Conservation (phyloP, 2,113 vertebrate genomes). For the Oophaga pumilio region DNA sequence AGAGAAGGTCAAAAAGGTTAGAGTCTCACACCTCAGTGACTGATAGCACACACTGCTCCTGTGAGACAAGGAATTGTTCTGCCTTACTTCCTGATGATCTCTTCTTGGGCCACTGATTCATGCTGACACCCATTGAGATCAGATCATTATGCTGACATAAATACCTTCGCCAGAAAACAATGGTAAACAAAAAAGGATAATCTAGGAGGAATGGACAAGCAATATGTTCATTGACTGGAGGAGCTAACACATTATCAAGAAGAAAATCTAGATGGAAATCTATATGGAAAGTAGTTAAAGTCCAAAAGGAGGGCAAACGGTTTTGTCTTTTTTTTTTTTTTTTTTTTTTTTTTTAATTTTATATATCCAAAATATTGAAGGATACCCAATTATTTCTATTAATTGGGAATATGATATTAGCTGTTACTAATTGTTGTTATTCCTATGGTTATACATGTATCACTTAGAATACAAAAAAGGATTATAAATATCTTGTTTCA, state of each 20-base stretch:
- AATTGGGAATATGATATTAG: background rate
- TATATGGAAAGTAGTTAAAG: constrained; percentile 2
- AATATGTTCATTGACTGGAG: background rate
- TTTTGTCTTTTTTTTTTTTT: too few relatives aligned
- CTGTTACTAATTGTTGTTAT: background rate
- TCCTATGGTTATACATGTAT: background rate
- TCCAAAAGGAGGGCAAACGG: too few relatives aligned
- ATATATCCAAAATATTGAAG: background rate
- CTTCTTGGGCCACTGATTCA: constrained; percentile 50
- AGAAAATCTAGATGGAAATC: background rate
- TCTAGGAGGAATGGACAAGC: constrained; percentile 2
- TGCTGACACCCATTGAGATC: constrained; percentile 50
- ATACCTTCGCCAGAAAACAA: constrained; percentile 37
- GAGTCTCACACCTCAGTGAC: constrained; percentile 48
- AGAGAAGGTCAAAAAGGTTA: constrained; percentile 45
- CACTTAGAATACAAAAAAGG: background rate
- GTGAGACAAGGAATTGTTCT: constrained; percentile 48
- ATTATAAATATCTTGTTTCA: background rate
- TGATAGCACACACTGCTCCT: constrained; percentile 47
- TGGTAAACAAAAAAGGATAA: constrained; percentile 18
- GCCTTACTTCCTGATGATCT: constrained; percentile 39
- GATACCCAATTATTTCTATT: background rate
- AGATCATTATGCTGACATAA: constrained; percentile 42
- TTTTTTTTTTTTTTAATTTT: too few relatives aligned
- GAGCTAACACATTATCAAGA: background rate